A percentile compares a stretch with the other conserved stretches of the same genome.
Conservation (phyloP, 2,797 vertebrate genomes). For the Kryptolebias ocellatus region DNA sequence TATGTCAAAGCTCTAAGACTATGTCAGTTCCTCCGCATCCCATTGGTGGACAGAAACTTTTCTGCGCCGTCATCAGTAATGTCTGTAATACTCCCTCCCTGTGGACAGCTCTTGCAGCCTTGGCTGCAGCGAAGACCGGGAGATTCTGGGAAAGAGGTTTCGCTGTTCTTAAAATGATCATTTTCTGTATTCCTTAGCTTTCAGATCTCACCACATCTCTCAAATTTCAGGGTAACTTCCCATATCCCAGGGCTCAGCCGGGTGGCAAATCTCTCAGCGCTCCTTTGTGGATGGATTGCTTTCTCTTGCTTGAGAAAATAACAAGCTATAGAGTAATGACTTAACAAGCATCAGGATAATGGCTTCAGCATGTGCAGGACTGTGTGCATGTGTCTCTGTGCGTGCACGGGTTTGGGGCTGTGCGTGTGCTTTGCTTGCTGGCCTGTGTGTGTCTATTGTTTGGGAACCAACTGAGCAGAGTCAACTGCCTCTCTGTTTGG, state of each 20-base stretch:
- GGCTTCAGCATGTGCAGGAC: conserved; percentile 80
- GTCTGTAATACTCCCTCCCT: conserved; percentile 63
- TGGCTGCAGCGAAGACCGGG: conserved; percentile 50
- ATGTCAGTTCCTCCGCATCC: conserved; percentile 74
- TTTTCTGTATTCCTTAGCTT: conserved; percentile 65
- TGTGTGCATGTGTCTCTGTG: conserved; percentile 60
- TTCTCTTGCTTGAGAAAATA: conserved; percentile 84
- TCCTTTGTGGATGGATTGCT: conserved; percentile 80
- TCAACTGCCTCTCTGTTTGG: conserved; percentile 60
- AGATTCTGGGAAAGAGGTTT: conserved; percentile 62
- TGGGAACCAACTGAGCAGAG: conserved; percentile 66
- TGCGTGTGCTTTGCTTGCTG: conserved; percentile 47
- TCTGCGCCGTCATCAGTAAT: conserved; percentile 77
- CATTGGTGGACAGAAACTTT: conserved; percentile 68
- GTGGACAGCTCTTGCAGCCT: conserved; percentile 54
- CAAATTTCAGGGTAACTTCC: conserved; percentile 81
- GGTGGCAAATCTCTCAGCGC: conserved; percentile 83
- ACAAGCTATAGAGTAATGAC: conserved; percentile 85
- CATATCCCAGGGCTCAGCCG: conserved; percentile 77
- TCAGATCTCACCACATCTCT: conserved; percentile 77
- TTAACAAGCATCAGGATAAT: conserved; percentile 85
- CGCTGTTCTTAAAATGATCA: conserved; percentile 51
- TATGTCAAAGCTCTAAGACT: conserved; percentile 79
- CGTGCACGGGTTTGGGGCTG: conserved; percentile 49
- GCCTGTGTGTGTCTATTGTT: conserved; percentile 68